A percentile compares a stretch with the other conserved stretches of the same genome.
These are phyloP conservation scores for Luehdorfia chinensis DNA, from an alignment of 1,140 invertebrate species.

Conservation along the genomic window DNA sequence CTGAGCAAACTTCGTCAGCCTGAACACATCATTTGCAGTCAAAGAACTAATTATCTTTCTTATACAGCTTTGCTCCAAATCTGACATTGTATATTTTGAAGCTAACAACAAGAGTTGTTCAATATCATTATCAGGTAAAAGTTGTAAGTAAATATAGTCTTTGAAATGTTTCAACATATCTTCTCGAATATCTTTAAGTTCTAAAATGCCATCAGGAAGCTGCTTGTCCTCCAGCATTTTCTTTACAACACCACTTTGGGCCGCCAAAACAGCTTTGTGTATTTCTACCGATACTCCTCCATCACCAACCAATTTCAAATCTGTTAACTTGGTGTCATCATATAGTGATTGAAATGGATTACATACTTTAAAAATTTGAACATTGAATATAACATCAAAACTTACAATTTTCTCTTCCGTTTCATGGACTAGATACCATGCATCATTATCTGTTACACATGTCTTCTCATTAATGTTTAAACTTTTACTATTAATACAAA, in stretches of 20 bases:
- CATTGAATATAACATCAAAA: neutral
- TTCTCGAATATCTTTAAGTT: neutral
- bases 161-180: constrained; percentile 1
- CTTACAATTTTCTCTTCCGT: neutral
- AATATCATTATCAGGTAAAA: neutral
- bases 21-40: neutral
- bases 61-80: constrained; percentile 2
- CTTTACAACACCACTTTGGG: neutral
- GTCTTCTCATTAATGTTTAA: too few relatives aligned
- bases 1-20: neutral
- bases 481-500: too few relatives aligned
- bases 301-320: constrained; percentile 1
- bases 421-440: neutral
- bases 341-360: constrained; percentile 6
- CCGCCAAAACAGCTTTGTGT: constrained; percentile 1
- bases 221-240: constrained; percentile 4
- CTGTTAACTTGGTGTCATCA: constrained; percentile 1
- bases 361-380: neutral
- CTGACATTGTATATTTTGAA: neutral
- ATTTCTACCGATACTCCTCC: neutral
- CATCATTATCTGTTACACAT: constrained; percentile 6
- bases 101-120: constrained; percentile 2
- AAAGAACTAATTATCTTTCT: neutral
- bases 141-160: neutral
- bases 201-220: neutral